phyloP scores from a whole-genome alignment of 2,888 invertebrate species.

The Agrotis segetum region DNA sequence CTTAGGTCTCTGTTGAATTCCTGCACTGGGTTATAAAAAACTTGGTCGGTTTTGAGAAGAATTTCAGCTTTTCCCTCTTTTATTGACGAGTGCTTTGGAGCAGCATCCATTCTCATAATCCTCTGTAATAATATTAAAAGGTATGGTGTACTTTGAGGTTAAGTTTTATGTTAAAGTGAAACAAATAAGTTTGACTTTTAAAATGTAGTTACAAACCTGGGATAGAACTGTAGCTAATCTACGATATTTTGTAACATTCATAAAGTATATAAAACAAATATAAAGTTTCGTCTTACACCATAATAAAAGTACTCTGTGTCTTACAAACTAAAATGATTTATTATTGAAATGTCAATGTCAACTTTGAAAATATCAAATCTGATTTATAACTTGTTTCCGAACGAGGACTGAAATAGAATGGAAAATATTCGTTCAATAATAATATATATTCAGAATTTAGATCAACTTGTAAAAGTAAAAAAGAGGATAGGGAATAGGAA shows the following conservation, averaged over 20 bases:
- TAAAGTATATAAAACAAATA: constrained; percentile 18
- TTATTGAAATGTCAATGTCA: constrained; percentile 24
- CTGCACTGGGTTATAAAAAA: constrained; percentile 99
- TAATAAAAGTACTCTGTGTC: too few species aligned
- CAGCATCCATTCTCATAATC: constrained; percentile 77
- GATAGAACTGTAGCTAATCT: constrained; percentile 34
- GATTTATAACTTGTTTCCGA: not conserved
- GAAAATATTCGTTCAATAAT: not conserved
- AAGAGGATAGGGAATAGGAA: too few species aligned
- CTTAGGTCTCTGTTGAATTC: constrained; percentile 99
- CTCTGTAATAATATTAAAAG: constrained; percentile 55
- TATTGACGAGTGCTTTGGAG: constrained; percentile 81
- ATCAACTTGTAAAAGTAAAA: not conserved
- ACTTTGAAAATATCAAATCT: too few species aligned
- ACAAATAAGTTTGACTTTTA: not conserved
- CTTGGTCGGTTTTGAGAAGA: constrained; percentile 93
- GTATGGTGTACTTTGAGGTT: constrained; percentile 51
- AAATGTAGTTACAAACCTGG: constrained; percentile 47
- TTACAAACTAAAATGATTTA: not conserved
- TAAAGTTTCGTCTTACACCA: not conserved
- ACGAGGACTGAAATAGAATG: constrained; percentile 1
- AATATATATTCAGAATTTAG: too few species aligned
- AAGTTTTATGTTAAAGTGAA: not conserved
- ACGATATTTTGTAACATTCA: constrained; percentile 50
- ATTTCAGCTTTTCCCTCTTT: constrained; percentile 96